phyloP scores from a whole-genome alignment of 2,113 vertebrate species.

The Grus americana region DNA sequence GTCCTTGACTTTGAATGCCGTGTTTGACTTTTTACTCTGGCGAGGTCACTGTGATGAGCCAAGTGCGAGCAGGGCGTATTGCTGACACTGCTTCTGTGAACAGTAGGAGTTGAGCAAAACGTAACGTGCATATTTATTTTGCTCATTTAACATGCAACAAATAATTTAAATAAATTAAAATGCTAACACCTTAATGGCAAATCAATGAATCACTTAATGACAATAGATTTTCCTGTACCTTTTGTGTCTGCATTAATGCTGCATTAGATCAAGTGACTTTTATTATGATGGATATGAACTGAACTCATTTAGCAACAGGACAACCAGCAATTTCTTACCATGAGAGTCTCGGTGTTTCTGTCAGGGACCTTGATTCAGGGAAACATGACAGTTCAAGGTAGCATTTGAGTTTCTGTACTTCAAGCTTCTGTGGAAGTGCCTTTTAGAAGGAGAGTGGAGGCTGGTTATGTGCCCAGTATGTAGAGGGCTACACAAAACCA shows the following conservation, averaged over 20 bases:
- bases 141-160: slow-evolving; percentile 35
- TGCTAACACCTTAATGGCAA: slow-evolving; percentile 29
- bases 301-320: slow-evolving; percentile 11
- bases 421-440: neutral
- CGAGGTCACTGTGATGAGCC: neutral
- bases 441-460: neutral
- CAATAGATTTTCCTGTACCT: slow-evolving; percentile 21
- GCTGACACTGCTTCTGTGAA: slow-evolving; percentile 22
- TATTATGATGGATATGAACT: slow-evolving; percentile 34
- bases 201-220: slow-evolving; percentile 56
- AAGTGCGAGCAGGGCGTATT: neutral
- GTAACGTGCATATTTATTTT: slow-evolving; percentile 11
- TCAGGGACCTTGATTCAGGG: neutral
- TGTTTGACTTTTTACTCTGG: neutral
- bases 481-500: neutral
- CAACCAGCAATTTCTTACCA: neutral
- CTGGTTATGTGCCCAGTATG: neutral
- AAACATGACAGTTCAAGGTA: neutral
- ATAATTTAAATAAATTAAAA: slow-evolving; percentile 63
- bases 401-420: neutral
- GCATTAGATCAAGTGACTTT: slow-evolving; percentile 43
- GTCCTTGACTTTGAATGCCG: neutral
- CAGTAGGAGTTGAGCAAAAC: neutral
- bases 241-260: slow-evolving; percentile 47
- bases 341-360: neutral